Percentiles rank a stretch among this genome's conserved stretches.
These are phyloP conservation scores for Aldrovandia affinis DNA, from an alignment of 2,797 vertebrate species.

Conservation along the genomic window DNA sequence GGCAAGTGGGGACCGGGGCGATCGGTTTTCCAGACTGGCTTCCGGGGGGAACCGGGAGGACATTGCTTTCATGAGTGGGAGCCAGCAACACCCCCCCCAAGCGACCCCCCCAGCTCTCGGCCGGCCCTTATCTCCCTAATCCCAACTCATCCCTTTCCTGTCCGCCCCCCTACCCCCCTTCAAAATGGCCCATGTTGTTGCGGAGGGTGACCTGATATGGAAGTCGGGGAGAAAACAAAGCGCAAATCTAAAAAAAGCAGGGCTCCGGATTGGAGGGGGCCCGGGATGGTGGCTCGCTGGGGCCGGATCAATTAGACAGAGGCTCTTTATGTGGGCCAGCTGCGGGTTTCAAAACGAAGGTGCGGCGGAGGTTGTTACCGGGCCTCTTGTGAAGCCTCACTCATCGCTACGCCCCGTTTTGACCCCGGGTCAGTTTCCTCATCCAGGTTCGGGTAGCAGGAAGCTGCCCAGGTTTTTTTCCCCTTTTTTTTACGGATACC, in stretches of 20 bases:
- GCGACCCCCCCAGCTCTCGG: constrained; percentile 14
- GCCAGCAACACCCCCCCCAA: constrained; percentile 9
- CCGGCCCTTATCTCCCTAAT: constrained; percentile 63
- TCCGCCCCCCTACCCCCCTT: constrained; percentile 18
- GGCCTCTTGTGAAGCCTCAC: constrained; percentile 69
- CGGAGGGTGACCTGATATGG: constrained; percentile 56
- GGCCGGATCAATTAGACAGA: constrained; percentile 32
- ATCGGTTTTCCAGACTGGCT: constrained; percentile 49
- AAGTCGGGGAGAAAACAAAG: constrained; percentile 20
- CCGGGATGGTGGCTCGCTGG: constrained; percentile 63
- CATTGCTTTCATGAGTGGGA: not conserved
- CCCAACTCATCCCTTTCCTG: constrained; percentile 67
- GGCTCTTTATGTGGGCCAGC: constrained; percentile 56
- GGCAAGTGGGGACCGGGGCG: constrained; percentile 36
- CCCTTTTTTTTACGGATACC: constrained; percentile 44
- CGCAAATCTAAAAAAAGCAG: constrained; percentile 9
- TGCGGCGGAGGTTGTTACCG: constrained; percentile 44
- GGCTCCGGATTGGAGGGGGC: constrained; percentile 43
- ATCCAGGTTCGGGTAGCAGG: constrained; percentile 71
- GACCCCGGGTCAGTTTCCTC: constrained; percentile 75
- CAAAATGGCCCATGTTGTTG: constrained; percentile 34
- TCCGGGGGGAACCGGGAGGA: not conserved
- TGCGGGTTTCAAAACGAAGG: constrained; percentile 73
- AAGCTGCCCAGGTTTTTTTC: constrained; percentile 46
- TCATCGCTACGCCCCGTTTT: constrained; percentile 72